Conservation (phyloP, 2,888 invertebrate species). For the Yponomeuta cagnagella region DNA sequence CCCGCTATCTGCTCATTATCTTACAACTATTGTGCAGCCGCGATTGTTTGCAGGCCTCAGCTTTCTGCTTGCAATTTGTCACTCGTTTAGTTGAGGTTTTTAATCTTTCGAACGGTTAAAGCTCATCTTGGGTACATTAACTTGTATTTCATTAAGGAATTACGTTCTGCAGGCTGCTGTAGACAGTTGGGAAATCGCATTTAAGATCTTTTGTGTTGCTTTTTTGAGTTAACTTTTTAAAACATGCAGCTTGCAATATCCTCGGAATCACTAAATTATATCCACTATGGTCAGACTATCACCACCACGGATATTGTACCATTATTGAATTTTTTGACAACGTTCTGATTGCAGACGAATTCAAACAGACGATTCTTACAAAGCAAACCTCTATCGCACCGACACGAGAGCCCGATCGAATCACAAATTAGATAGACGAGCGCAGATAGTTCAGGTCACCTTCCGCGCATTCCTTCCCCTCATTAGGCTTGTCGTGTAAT, state of each 20-base stretch:
- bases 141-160: not conserved
- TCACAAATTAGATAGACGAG: not conserved
- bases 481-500: slow-evolving; percentile 6
- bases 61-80: not conserved
- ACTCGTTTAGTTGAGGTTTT: not conserved
- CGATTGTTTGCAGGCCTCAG: not conserved
- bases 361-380: too few species aligned
- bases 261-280: too few species aligned
- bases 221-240: not conserved
- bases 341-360: too few species aligned
- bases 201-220: not conserved
- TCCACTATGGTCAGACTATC: too few species aligned
- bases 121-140: not conserved
- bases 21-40: slow-evolving; percentile 5
- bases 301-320: too few species aligned
- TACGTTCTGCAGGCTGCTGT: not conserved
- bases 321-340: too few species aligned
- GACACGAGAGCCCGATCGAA: not conserved
- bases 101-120: not conserved
- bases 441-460: not conserved
- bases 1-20: slow-evolving; percentile 12
- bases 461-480: not conserved
- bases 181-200: not conserved
- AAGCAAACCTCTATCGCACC: too few species aligned
- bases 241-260: not conserved